Evolutionary conservation across 2,113 vertebrate genomes (phyloP).

Genomic region (Zosterops lateralis): DNA sequence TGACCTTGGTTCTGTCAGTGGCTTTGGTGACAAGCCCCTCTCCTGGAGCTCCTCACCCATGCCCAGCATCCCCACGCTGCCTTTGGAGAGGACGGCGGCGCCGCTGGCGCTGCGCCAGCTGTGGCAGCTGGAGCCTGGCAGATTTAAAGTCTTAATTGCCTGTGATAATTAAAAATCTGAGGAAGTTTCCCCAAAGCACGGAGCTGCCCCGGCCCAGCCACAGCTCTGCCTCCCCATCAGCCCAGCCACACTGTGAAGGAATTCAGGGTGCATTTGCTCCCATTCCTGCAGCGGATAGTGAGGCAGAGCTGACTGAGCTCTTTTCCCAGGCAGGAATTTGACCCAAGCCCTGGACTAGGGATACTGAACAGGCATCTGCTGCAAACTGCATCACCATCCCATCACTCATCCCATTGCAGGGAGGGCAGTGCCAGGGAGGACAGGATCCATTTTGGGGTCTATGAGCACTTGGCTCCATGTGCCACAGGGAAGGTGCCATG

Average conservation of each 20-base stretch:
- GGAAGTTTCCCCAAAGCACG: conserved; percentile 17
- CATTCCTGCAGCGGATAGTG: accelerated
- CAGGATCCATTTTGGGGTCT: neutral
- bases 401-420: neutral
- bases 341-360: neutral
- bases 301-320: neutral
- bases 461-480: accelerated
- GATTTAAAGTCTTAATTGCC: conserved; percentile 57
- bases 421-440: neutral
- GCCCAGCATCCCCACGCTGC: neutral
- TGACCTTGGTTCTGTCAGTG: neutral
- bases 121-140: conserved; percentile 35
- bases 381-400: neutral
- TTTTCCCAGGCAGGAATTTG: neutral
- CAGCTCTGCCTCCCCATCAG: neutral
- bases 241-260: neutral
- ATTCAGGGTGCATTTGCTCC: neutral
- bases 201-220: neutral
- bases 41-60: neutral
- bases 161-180: conserved; percentile 51
- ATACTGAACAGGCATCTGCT: neutral
- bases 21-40: neutral
- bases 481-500: accelerated
- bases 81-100: neutral
- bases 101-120: neutral